Evolutionary conservation across 1,140 invertebrate species (phyloP), one percentile per base, ranked within the genome.

Genomic region (Antheraea pernyi): DNA sequence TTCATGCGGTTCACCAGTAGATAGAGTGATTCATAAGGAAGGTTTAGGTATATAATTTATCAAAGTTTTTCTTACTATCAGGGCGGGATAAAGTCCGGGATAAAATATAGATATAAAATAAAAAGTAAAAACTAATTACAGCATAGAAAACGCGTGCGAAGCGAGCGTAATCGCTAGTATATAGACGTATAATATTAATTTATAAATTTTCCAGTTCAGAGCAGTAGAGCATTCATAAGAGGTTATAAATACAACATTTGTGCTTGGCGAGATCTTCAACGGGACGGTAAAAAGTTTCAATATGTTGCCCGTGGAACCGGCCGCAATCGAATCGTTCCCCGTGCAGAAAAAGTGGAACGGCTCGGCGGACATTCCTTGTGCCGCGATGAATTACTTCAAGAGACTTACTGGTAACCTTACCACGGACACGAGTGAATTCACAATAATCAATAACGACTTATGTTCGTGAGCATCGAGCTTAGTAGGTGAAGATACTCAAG

Each of bases 241-340:
- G 73, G 72, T 68, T 79, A 78, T 81, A 76, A 77, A 81, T 73
- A 74, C 79, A 73, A 76, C 77, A 79, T 79, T 81, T 79, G 71
- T 69, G 70, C 74, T 77, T 72, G 72, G 66, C 70, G 70, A 61
- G 74, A 79, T 72, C 73, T 69, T 73, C 71, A 70, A 72, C 59
- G 71, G 68, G 71, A 75, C 71, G 71, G 22, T 73, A 76, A 77
- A 77, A 75, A 77, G 67, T 71, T 74, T 79, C 67, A 71, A 72
- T 39, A 64, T 60, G 69, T 58, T 18, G 71, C 58, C 46, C 68
- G 62, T 22, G 36, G 67, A 73, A 72, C 65, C 73, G 68, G 73
- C 77, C 68, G 67, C 65, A 65, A 70, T 68, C 64, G 73, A 74
- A 71, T 74, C 65, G 64, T 73, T 75, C 48, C 60, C 79, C 70